Base-by-base conservation (phyloP, 1,140 invertebrate species). In the Eubasilissa regina region DNA sequence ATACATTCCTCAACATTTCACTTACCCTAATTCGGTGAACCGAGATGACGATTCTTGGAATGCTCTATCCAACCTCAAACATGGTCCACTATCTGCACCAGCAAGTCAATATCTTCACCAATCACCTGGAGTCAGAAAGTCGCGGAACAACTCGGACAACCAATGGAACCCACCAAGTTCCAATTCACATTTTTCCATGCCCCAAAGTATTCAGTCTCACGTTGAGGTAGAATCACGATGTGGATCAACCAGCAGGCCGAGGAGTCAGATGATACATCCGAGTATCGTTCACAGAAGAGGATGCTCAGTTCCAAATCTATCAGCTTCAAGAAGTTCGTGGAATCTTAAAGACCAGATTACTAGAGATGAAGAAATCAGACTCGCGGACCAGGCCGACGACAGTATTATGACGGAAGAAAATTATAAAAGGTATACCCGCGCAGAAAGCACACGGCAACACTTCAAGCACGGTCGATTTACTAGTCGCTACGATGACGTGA, bases 41-140 rank as follows among this genome's bases (percentile, higher is more conserved):
- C 62, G 44, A n/a, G 62, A 66, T 11, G 21, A 15, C 9, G 62
- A 66, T 6, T n/a, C 62, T 1, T 66, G 62, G 62, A 66, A 66
- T 13, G 44, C 21, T 47, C 43, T n/a, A 9, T 43, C 13, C 8
- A 66, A 66, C 15, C 6, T 66, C n/a, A 15, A 17, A 56, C 11
- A 56, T 7, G 17, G 11, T n/a, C 62, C 62, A 4, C 11, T 44
- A 0, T 66, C 62, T 8, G 62, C 62, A 0, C 43, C 62, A n/a
- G 62, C 43, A 6, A 66, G 62, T 35, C 62, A 66, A n/a, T 64
- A 25, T 13, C 25, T 64, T n/a, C 35, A 66, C 9, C 12, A 25
- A 8, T 66, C 25, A n/a, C 43, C 62, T 35, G 25, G 25, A 15
- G 13, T 66, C n/a, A 66, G 25, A 44, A 13, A 17, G 0, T 25